Conservation (phyloP, 2,888 invertebrate genomes). For the Napeogenes inachia region DNA sequence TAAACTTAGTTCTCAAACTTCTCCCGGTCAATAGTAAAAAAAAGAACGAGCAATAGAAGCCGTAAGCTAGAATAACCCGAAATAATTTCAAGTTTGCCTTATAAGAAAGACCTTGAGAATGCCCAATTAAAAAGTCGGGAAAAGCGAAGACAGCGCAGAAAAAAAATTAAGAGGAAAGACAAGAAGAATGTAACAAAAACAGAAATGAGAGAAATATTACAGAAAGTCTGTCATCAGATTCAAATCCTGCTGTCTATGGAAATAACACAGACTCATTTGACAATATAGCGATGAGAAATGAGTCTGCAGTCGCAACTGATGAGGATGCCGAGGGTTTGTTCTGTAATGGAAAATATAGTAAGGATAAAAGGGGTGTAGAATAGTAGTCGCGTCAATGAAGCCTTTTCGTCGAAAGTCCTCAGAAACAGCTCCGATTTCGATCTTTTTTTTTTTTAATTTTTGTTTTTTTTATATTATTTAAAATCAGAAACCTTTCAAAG, state of each 20-base stretch:
- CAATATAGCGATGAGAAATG: constrained; percentile 14
- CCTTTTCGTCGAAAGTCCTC: too few relatives aligned
- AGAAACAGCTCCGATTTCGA: too few relatives aligned
- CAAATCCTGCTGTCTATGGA: constrained; percentile 12
- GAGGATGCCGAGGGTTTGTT: constrained; percentile 10
- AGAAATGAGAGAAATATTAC: constrained; percentile 13
- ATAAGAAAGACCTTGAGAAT: constrained; percentile 20
- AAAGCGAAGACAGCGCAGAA: background rate
- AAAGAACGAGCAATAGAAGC: constrained; percentile 18
- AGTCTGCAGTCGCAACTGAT: constrained; percentile 20
- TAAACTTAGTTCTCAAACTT: constrained; percentile 20
- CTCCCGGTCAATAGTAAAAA: constrained; percentile 16
- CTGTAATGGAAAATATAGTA: too few relatives aligned
- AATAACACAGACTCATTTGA: constrained; percentile 8
- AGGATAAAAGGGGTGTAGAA: too few relatives aligned
- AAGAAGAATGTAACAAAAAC: constrained; percentile 20
- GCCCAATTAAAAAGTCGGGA: constrained; percentile 2
- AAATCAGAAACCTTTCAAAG: too few relatives aligned
- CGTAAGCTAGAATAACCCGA: too few relatives aligned
- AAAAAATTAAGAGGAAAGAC: constrained; percentile 18
- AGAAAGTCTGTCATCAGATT: constrained; percentile 16
- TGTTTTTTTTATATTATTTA: too few relatives aligned
- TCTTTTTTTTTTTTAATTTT: too few relatives aligned
- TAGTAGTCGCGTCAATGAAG: too few relatives aligned
- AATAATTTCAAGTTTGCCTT: constrained; percentile 4